Conservation (phyloP, 2,113 vertebrate genomes). For the Pholis gunnellus region DNA sequence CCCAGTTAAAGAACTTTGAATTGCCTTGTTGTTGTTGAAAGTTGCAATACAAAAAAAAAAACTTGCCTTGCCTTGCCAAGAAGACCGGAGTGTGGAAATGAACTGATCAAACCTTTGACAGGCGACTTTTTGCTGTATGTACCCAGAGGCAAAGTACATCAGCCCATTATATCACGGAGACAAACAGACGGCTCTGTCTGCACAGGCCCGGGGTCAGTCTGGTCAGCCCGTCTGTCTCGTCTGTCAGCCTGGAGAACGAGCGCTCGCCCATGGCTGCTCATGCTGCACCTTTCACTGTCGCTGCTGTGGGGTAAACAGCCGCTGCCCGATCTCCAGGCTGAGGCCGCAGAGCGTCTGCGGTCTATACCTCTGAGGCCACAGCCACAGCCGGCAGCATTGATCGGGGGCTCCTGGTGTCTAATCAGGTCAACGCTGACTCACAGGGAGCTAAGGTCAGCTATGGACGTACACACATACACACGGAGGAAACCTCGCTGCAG, state of each 20-base stretch:
- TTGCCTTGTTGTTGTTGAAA: not conserved
- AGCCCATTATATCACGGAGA: constrained; percentile 30
- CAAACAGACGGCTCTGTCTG: constrained; percentile 40
- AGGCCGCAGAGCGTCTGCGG: not conserved
- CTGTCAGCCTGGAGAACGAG: constrained; percentile 30
- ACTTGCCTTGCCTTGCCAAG: not conserved
- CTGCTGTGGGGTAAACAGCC: constrained; percentile 63
- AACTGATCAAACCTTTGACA: constrained; percentile 31
- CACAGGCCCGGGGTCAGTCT: constrained; percentile 53
- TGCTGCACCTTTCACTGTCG: constrained; percentile 60
- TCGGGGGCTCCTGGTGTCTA: constrained; percentile 10
- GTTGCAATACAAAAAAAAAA: not conserved
- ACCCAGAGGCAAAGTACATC: constrained; percentile 10
- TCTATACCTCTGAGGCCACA: constrained; percentile 11
- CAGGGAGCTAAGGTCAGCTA: constrained; percentile 36
- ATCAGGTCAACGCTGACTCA: constrained; percentile 28
- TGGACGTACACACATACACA: constrained; percentile 29
- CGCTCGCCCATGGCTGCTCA: constrained; percentile 64
- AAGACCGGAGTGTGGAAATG: constrained; percentile 30
- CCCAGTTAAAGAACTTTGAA: not conserved
- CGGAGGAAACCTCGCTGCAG: constrained; percentile 19
- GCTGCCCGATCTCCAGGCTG: not conserved
- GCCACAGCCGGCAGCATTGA: constrained; percentile 34
- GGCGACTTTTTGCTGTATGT: not conserved
- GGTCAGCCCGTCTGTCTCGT: constrained; percentile 59